A percentile compares a stretch with the other conserved stretches of the same genome.
Conservation (phyloP, 1,140 invertebrate genomes). For the Amphibalanus amphitrite region DNA sequence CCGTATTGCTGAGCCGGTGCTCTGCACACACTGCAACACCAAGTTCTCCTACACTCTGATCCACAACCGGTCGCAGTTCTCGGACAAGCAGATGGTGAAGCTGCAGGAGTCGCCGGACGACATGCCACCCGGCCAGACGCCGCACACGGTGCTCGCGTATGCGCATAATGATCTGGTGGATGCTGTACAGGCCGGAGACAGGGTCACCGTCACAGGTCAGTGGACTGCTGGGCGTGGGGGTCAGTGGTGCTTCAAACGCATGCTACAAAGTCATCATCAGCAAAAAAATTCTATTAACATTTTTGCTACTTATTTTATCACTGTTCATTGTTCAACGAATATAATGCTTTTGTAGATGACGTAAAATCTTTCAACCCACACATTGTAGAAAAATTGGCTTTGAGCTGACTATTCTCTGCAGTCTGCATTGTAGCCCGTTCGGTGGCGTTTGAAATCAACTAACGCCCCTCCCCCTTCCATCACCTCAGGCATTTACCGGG, state of each 20-base stretch:
- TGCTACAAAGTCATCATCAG: too few relatives aligned
- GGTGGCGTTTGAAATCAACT: too few relatives aligned
- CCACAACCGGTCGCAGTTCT: constrained; percentile 91
- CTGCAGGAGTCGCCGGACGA: constrained; percentile 88
- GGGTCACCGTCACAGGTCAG: constrained; percentile 61
- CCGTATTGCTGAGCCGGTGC: constrained; percentile 80
- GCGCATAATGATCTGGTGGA: constrained; percentile 94
- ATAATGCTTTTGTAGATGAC: too few relatives aligned
- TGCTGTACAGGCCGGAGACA: constrained; percentile 80
- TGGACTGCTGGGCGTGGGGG: not conserved
- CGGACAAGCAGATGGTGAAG: constrained; percentile 95
- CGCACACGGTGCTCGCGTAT: constrained; percentile 79
- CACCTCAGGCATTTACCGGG: constrained; percentile 66
- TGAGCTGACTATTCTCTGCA: too few relatives aligned
- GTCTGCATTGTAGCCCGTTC: too few relatives aligned
- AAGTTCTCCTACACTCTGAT: constrained; percentile 83
- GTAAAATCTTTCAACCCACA: too few relatives aligned
- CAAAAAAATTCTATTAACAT: too few relatives aligned
- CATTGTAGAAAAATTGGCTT: too few relatives aligned
- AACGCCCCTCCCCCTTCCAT: not conserved
- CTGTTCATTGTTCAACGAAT: too few relatives aligned
- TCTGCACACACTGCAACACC: constrained; percentile 85
- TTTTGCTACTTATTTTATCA: too few relatives aligned
- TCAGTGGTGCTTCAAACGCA: too few relatives aligned
- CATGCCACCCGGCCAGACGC: constrained; percentile 95